phyloP scores from a whole-genome alignment of 2,888 invertebrate genomes.

The Harpagoxenus sublaevis region DNA sequence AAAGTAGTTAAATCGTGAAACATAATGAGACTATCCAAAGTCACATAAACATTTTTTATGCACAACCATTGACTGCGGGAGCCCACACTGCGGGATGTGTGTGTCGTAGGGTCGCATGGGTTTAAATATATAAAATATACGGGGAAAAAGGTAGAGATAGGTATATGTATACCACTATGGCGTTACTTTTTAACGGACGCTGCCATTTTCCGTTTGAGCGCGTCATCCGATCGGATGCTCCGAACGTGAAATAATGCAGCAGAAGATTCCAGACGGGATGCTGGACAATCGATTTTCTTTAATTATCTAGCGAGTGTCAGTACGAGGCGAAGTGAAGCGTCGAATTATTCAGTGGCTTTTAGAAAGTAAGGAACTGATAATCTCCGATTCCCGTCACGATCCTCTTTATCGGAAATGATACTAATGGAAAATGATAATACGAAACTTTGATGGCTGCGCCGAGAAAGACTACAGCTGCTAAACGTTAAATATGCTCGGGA shows the following conservation, averaged over 20 bases:
- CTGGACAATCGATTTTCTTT: constrained; percentile 62
- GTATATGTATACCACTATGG: constrained; percentile 40
- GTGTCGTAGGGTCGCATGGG: neutral
- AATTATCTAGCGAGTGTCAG: constrained; percentile 58
- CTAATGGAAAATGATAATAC: constrained; percentile 59
- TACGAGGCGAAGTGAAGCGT: constrained; percentile 20
- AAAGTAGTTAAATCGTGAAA: neutral
- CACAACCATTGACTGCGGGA: neutral
- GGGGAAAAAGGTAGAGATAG: neutral
- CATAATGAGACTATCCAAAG: neutral
- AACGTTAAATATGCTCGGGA: constrained; percentile 18
- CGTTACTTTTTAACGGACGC: constrained; percentile 69
- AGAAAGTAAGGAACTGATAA: constrained; percentile 39
- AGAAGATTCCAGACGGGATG: constrained; percentile 47
- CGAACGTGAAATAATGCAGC: constrained; percentile 57
- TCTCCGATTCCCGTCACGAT: constrained; percentile 56
- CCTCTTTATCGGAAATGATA: constrained; percentile 55
- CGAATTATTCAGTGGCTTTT: constrained; percentile 65
- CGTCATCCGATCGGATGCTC: constrained; percentile 33
- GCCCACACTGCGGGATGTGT: too few species aligned
- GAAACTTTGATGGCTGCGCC: neutral
- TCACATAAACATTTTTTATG: neutral
- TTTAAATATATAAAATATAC: constrained; percentile 43
- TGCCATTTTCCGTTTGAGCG: constrained; percentile 51
- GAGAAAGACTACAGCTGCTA: constrained; percentile 10